Percentiles rank a stretch among this genome's conserved stretches.
phyloP scores from a whole-genome alignment of 2,797 vertebrate species.

The Muscicapa comitata region DNA sequence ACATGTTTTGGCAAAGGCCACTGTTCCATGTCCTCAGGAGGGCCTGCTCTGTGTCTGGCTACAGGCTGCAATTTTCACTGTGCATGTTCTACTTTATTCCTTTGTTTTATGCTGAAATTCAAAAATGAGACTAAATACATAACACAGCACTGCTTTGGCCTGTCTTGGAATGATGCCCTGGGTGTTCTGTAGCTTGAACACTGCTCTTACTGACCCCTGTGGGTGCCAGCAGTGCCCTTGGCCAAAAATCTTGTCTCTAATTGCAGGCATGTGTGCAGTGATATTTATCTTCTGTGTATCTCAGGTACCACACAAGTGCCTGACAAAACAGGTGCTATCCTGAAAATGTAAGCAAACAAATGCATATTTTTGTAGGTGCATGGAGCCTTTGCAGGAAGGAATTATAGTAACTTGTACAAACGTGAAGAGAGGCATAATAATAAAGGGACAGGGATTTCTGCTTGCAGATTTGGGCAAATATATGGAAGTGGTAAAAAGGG shows the following conservation, averaged over 20 bases:
- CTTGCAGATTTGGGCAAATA: background rate
- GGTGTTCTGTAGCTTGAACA: background rate
- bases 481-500: background rate
- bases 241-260: background rate
- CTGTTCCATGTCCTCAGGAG: background rate
- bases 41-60: background rate
- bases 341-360: background rate
- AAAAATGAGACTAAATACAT: background rate
- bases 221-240: background rate
- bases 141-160: background rate
- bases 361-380: background rate
- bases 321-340: background rate
- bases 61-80: background rate
- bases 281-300: background rate
- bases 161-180: background rate
- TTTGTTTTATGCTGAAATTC: background rate
- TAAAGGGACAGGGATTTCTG: background rate
- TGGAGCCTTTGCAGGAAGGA: background rate
- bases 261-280: background rate
- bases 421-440: background rate
- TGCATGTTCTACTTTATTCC: background rate
- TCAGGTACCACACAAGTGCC: background rate
- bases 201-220: background rate
- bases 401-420: background rate
- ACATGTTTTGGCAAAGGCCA: background rate